phyloP scores from a whole-genome alignment of 2,113 vertebrate genomes.

The Clinocottus analis region DNA sequence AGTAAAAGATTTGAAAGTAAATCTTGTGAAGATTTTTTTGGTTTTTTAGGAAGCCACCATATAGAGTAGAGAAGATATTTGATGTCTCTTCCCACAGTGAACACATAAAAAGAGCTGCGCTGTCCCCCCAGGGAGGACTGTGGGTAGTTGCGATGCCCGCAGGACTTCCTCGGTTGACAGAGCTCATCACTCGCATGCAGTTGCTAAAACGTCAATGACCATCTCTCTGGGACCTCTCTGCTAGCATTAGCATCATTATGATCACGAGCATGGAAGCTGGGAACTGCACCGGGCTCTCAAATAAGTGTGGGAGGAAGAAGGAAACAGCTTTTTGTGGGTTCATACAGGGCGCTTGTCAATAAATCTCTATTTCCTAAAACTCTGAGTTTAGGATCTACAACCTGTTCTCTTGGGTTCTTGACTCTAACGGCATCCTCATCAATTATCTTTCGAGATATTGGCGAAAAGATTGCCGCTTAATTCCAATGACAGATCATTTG shows the following conservation, averaged over 20 bases:
- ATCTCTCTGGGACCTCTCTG: constrained; percentile 39
- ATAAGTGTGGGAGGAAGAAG: constrained; percentile 17
- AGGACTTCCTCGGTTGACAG: constrained; percentile 43
- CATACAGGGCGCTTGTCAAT: background rate
- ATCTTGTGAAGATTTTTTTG: constrained; percentile 52
- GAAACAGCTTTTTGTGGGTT: background rate
- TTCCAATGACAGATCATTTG: constrained; percentile 45
- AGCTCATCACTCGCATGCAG: constrained; percentile 30
- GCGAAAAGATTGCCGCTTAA: constrained; percentile 3
- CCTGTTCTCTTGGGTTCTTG: constrained; percentile 29
- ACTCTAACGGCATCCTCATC: constrained; percentile 35
- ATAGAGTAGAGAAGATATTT: constrained; percentile 34
- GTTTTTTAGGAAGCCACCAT: constrained; percentile 37
- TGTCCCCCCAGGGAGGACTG: constrained; percentile 50
- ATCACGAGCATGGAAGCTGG: constrained; percentile 6
- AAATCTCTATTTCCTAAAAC: constrained; percentile 11
- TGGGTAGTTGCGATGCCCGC: constrained; percentile 40
- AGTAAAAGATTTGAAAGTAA: constrained; percentile 56
- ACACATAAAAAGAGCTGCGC: constrained; percentile 36
- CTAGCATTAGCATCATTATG: constrained; percentile 55
- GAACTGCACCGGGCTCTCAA: constrained; percentile 12
- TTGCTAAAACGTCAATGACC: constrained; percentile 58
- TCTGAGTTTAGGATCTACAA: constrained; percentile 21
- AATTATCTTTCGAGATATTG: constrained; percentile 32
- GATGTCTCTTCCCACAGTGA: constrained; percentile 36